Evolutionary conservation across 2,113 vertebrate species (phyloP).

Genomic region (Serranochromis macrocephalus): DNA sequence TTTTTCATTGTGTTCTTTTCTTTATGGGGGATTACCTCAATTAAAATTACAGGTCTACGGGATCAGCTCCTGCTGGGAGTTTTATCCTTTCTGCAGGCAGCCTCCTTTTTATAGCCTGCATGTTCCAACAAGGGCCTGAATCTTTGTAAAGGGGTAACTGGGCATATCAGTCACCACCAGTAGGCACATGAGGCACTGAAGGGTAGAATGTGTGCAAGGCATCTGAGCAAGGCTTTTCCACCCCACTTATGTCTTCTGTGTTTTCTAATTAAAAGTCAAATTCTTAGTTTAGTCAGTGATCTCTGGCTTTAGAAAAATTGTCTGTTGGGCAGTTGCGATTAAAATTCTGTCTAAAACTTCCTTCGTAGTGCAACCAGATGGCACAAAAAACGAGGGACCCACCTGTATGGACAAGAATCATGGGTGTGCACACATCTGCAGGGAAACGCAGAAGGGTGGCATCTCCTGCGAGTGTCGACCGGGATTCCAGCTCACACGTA

Average conservation of each 20-base stretch:
- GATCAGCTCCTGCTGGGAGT: slow-evolving; percentile 54
- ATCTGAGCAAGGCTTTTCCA: neutral
- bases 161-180: slow-evolving; percentile 56
- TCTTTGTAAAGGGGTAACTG: slow-evolving; percentile 21
- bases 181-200: slow-evolving; percentile 5
- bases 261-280: neutral
- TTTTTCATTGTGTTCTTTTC: slow-evolving; percentile 15
- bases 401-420: slow-evolving; percentile 99
- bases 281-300: neutral
- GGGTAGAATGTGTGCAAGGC: slow-evolving; percentile 16
- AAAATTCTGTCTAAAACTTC: neutral
- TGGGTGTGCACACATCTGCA: slow-evolving; percentile 94
- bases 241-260: neutral
- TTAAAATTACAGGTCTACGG: slow-evolving; percentile 62
- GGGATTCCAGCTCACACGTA: slow-evolving; percentile 95
- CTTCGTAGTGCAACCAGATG: slow-evolving; percentile 73
- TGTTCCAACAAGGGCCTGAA: slow-evolving; percentile 47
- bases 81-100: slow-evolving; percentile 55
- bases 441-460: slow-evolving; percentile 90
- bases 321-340: neutral
- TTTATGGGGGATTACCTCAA: slow-evolving; percentile 63
- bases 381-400: slow-evolving; percentile 91
- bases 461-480: slow-evolving; percentile 96
- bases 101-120: slow-evolving; percentile 43
- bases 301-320: neutral